phyloP scores from a whole-genome alignment of 2,113 vertebrate species.

The Sphaerodactylus townsendi region DNA sequence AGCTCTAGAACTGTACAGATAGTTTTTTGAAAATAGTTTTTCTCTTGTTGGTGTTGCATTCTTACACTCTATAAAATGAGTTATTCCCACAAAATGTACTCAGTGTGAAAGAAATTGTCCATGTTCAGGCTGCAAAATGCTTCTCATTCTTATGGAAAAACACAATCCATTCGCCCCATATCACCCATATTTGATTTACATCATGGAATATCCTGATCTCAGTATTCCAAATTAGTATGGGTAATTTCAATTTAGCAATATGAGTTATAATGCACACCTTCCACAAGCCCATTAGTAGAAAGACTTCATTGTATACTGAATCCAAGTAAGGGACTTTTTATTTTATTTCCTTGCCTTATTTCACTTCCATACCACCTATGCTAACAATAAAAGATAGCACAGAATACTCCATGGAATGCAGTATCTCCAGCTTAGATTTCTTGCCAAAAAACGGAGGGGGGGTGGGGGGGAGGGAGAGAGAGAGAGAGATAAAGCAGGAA shows the following conservation, averaged over 20 bases:
- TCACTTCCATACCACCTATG: constrained; percentile 20
- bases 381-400: constrained; percentile 53
- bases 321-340: constrained; percentile 25
- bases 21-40: not conserved
- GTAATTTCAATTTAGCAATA: not conserved
- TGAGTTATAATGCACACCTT: constrained; percentile 16
- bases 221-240: not conserved
- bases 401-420: constrained; percentile 52
- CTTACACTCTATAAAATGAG: not conserved
- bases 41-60: not conserved
- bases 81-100: not conserved
- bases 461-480: not conserved
- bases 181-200: rapidly evolving
- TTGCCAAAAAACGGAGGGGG: constrained; percentile 18
- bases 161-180: not conserved
- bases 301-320: not conserved
- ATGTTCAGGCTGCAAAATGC: not conserved
- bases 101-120: not conserved
- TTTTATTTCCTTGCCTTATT: constrained; percentile 9
- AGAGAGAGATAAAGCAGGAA: constrained; percentile 76
- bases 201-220: rapidly evolving
- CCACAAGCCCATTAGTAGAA: not conserved
- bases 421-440: constrained; percentile 32
- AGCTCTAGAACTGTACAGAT: not conserved
- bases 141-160: not conserved